A percentile compares a stretch with the other conserved stretches of the same genome.
Conservation (phyloP, 2,888 invertebrate species). For the Dynastes maya region DNA sequence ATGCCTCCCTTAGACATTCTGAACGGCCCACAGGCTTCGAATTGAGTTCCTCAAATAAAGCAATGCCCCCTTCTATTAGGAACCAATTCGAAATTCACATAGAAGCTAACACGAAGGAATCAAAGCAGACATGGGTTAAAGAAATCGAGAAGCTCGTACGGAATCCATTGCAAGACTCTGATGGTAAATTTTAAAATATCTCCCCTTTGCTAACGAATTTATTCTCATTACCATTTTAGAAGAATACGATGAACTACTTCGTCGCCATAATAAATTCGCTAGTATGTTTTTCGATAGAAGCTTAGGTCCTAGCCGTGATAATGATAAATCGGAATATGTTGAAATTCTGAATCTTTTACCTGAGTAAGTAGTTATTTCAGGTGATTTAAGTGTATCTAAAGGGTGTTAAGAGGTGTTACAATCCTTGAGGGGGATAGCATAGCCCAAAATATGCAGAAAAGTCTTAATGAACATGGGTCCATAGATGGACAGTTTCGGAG, state of each 20-base stretch:
- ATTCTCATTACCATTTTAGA: not conserved
- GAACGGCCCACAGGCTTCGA: not conserved
- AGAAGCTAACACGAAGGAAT: not conserved
- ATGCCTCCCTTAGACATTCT: constrained; percentile 12
- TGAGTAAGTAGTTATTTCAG: not conserved
- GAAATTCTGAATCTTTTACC: not conserved
- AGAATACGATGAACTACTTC: not conserved
- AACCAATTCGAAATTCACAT: constrained; percentile 2
- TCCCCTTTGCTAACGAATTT: no score
- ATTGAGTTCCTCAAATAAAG: constrained; percentile 1
- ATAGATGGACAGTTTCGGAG: no score
- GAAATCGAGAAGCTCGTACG: constrained; percentile 7
- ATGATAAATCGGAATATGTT: not conserved
- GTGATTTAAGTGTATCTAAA: no score
- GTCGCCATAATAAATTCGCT: no score
- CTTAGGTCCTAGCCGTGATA: not conserved
- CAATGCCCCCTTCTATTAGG: not conserved
- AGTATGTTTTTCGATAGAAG: no score
- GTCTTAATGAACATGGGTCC: no score
- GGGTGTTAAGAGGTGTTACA: no score
- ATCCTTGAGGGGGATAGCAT: no score
- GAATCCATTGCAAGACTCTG: not conserved
- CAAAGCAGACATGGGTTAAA: not conserved
- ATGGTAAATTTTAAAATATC: not conserved
- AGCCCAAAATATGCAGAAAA: no score